phyloP scores from a whole-genome alignment of 1,140 invertebrate genomes.

The Nasonia longicornis region DNA sequence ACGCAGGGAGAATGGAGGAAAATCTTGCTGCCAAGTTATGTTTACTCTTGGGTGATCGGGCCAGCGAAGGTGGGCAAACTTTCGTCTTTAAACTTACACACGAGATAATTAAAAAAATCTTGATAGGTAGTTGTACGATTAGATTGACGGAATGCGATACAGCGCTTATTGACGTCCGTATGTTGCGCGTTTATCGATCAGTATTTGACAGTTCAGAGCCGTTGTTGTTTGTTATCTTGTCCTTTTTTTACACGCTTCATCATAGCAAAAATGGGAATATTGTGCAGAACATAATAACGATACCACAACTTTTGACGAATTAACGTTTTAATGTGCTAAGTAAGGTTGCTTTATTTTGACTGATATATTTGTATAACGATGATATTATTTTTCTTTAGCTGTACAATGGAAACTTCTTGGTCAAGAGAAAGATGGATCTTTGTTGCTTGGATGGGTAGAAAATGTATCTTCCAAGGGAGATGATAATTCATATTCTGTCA shows the following conservation, averaged over 20 bases:
- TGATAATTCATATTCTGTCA: slow-evolving; percentile 57
- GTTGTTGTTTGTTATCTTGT: not conserved
- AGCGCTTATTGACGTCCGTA: not conserved
- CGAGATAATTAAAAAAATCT: not conserved
- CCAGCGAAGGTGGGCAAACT: slow-evolving; percentile 53
- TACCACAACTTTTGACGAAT: too few relatives aligned
- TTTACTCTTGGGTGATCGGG: slow-evolving; percentile 58
- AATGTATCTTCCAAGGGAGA: slow-evolving; percentile 63
- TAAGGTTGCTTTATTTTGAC: too few relatives aligned
- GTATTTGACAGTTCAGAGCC: not conserved
- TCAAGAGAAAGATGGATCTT: slow-evolving; percentile 79
- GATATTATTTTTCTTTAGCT: slow-evolving; percentile 66
- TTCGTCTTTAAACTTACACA: not conserved
- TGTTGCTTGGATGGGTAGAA: slow-evolving; percentile 79
- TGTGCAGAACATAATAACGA: too few relatives aligned
- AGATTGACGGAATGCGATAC: not conserved
- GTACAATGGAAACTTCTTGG: slow-evolving; percentile 82
- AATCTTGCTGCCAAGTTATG: slow-evolving; percentile 65
- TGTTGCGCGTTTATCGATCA: slow-evolving; percentile 9
- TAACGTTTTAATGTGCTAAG: too few relatives aligned
- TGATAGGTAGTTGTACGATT: not conserved
- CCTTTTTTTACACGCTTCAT: not conserved
- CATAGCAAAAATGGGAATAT: not conserved
- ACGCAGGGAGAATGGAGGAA: slow-evolving; percentile 58
- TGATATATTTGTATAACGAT: not conserved